Conservation (phyloP, 2,113 vertebrate genomes). For the Myanophis thanlyinensis region DNA sequence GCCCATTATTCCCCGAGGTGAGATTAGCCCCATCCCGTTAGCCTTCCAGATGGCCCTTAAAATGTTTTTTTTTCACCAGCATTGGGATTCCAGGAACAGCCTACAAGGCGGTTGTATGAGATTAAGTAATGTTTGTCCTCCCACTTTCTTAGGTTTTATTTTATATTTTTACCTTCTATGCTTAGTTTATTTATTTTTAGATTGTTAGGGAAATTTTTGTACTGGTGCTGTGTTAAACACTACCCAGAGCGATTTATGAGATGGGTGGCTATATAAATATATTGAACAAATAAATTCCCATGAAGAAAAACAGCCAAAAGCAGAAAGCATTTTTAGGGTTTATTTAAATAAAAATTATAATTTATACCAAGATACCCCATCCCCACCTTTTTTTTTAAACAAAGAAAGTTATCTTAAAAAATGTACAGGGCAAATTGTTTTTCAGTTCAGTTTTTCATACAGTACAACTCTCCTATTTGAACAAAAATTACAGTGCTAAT, state of each 20-base stretch:
- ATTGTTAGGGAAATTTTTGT: not conserved
- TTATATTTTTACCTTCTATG: not conserved
- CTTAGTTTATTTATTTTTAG: not conserved
- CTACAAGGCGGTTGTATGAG: not conserved
- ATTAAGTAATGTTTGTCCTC: not conserved
- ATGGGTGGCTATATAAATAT: not conserved
- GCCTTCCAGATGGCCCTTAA: not conserved
- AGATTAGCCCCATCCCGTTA: not conserved
- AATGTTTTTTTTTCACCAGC: not conserved
- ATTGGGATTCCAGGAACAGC: not conserved
- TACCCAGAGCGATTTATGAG: not conserved
- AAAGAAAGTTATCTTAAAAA: conserved; percentile 77
- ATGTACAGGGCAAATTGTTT: conserved; percentile 65
- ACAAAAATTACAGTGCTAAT: conserved; percentile 65
- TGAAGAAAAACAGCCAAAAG: conserved; percentile 36
- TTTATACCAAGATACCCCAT: conserved; percentile 75
- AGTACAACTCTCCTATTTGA: conserved; percentile 63
- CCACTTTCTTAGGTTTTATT: not conserved
- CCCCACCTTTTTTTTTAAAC: conserved; percentile 69
- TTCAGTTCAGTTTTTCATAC: conserved; percentile 65
- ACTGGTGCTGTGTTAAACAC: not conserved
- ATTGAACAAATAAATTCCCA: not conserved
- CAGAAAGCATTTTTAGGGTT: conserved; percentile 69
- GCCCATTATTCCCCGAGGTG: not conserved
- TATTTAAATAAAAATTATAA: conserved; percentile 84